These are phyloP conservation scores for Zalophus californianus DNA, from an alignment of 2,797 vertebrate species.

Conservation along the genomic window DNA sequence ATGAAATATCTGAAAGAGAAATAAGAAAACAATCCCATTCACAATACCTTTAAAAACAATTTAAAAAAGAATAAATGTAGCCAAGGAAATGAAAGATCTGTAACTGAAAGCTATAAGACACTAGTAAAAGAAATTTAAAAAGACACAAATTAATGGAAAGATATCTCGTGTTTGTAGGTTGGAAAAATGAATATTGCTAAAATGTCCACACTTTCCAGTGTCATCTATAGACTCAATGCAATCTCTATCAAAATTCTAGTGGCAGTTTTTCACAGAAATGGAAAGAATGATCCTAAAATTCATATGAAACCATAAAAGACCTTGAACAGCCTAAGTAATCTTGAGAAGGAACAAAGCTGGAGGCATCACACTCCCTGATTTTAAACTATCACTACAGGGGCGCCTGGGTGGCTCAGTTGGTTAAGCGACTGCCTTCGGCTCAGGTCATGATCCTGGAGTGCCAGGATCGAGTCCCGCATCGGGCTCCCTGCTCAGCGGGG, in stretches of 20 bases:
- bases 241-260: background rate
- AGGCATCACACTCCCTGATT: background rate
- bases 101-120: background rate
- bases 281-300: background rate
- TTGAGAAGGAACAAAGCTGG: background rate
- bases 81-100: background rate
- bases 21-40: background rate
- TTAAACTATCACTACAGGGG: background rate
- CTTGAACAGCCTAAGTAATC: background rate
- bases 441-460: too few relatives aligned
- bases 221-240: background rate
- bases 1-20: background rate
- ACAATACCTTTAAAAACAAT: background rate
- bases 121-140: background rate
- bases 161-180: background rate
- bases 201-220: background rate
- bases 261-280: background rate
- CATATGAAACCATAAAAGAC: background rate
- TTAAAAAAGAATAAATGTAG: background rate
- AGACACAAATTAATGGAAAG: background rate
- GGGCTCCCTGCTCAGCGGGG: too few relatives aligned
- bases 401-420: too few relatives aligned
- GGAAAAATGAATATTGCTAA: background rate
- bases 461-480: too few relatives aligned
- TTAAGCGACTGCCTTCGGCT: too few relatives aligned